A percentile compares a stretch with the other conserved stretches of the same genome.
phyloP scores from a whole-genome alignment of 2,797 vertebrate genomes.

The Poeciliopsis turneri region DNA sequence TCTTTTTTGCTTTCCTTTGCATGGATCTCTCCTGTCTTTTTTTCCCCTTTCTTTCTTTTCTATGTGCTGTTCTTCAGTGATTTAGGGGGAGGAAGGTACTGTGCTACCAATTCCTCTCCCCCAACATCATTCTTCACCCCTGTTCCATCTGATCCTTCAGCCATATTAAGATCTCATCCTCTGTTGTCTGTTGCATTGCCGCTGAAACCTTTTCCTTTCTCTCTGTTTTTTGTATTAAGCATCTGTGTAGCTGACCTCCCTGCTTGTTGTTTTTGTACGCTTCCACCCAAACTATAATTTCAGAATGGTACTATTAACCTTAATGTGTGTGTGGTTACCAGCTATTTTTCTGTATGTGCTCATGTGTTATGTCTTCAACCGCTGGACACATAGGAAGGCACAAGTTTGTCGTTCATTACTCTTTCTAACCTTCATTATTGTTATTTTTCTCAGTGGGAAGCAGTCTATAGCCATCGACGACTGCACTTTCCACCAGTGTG shows the following conservation, averaged over 20 bases:
- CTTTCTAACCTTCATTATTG: background rate
- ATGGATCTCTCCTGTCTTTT: slow-evolving; percentile 78
- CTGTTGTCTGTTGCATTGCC: slow-evolving; percentile 30
- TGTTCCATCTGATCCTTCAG: slow-evolving; percentile 55
- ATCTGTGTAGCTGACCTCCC: slow-evolving; percentile 31
- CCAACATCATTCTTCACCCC: slow-evolving; percentile 25
- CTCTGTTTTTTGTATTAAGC: slow-evolving; percentile 35
- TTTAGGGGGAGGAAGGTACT: slow-evolving; percentile 88
- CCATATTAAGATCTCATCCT: slow-evolving; percentile 49
- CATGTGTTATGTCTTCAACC: slow-evolving; percentile 11
- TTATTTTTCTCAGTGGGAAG: slow-evolving; percentile 86
- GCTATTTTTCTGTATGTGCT: slow-evolving; percentile 30
- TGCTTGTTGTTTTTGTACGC: slow-evolving; percentile 34
- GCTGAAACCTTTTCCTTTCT: slow-evolving; percentile 28
- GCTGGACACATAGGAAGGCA: slow-evolving; percentile 32
- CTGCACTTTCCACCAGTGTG: slow-evolving; percentile 87
- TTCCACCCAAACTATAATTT: slow-evolving; percentile 29
- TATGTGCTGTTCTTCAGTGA: slow-evolving; percentile 85
- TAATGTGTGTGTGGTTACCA: slow-evolving; percentile 30
- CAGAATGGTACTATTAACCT: slow-evolving; percentile 45
- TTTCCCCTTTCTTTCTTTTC: slow-evolving; percentile 78
- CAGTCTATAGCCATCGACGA: slow-evolving; percentile 90
- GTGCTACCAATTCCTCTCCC: slow-evolving; percentile 75
- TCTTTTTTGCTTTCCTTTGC: slow-evolving; percentile 76
- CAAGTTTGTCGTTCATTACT: slow-evolving; percentile 19